A percentile compares a stretch with the other conserved stretches of the same genome.
These are phyloP conservation scores for Diadegma fenestrale DNA, from an alignment of 2,888 invertebrate genomes.

Conservation along the genomic window DNA sequence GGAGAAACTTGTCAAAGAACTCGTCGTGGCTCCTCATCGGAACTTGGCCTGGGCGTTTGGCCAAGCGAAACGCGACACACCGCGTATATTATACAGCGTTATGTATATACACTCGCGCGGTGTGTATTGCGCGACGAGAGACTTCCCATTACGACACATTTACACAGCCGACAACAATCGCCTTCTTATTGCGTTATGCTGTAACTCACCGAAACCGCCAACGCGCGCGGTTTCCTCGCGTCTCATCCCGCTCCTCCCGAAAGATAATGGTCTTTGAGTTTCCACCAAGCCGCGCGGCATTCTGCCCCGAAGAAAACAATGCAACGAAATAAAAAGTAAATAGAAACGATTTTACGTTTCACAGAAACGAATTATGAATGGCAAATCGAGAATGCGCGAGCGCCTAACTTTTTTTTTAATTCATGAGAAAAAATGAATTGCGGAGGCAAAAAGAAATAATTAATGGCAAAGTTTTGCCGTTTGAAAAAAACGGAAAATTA, in stretches of 20 bases:
- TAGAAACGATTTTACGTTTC: slow-evolving; percentile 31
- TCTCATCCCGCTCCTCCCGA: slow-evolving; percentile 58
- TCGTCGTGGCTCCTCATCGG: no score
- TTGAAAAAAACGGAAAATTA: background rate
- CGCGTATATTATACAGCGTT: slow-evolving; percentile 36
- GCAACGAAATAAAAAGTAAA: slow-evolving; percentile 18
- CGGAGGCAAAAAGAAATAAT: background rate
- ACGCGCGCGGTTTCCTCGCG: background rate
- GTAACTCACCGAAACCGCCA: slow-evolving; percentile 72
- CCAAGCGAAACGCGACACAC: slow-evolving; percentile 80
- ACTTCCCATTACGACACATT: slow-evolving; percentile 84
- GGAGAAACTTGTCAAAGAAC: no score
- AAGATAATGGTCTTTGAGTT: slow-evolving; percentile 76
- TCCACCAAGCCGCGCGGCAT: background rate
- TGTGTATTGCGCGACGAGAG: slow-evolving; percentile 75
- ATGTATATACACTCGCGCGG: slow-evolving; percentile 16
- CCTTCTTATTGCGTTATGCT: slow-evolving; percentile 77
- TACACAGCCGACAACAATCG: slow-evolving; percentile 82
- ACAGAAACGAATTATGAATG: slow-evolving; percentile 58
- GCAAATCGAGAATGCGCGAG: background rate
- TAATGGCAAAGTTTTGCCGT: background rate
- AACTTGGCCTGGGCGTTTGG: no score
- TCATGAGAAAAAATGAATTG: background rate
- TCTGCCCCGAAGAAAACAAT: background rate
- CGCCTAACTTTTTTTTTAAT: no score